These are phyloP conservation scores for Babyrousa celebensis DNA, from an alignment of 2,797 vertebrate genomes.

Conservation along the genomic window DNA sequence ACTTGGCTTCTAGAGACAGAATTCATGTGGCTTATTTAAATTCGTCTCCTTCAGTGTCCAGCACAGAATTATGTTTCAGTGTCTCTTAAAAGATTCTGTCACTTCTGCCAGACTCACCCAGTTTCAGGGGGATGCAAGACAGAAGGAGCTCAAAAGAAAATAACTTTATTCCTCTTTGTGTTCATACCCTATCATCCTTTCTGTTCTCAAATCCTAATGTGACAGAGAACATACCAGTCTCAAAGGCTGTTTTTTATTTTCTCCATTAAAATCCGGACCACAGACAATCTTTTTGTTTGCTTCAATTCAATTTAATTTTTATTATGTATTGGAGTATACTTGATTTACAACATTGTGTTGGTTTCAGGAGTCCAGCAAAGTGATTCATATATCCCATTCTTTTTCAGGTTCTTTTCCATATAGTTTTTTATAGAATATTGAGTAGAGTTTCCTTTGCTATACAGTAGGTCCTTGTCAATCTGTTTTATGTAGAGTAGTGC, in stretches of 20 bases:
- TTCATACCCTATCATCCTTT: not conserved
- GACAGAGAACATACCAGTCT: not conserved
- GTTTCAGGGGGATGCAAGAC: not conserved
- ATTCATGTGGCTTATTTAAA: not conserved
- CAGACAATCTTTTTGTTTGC: not conserved
- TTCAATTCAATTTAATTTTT: too few relatives aligned
- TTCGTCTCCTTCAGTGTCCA: slow-evolving; percentile 10
- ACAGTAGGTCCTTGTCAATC: too few relatives aligned
- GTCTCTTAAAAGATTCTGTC: slow-evolving; percentile 18
- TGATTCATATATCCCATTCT: too few relatives aligned
- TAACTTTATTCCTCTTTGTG: not conserved
- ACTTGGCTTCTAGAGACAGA: not conserved
- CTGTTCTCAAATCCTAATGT: slow-evolving; percentile 8
- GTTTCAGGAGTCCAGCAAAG: too few relatives aligned
- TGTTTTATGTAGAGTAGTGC: too few relatives aligned
- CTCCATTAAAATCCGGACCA: slow-evolving; percentile 38
- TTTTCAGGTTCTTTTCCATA: too few relatives aligned
- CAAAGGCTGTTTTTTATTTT: not conserved
- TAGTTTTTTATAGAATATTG: too few relatives aligned
- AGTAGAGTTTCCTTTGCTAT: too few relatives aligned
- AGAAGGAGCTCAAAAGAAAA: not conserved
- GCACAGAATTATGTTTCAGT: not conserved
- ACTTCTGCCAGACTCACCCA: not conserved
- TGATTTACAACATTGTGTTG: too few relatives aligned
- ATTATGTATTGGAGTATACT: too few relatives aligned